Conservation (phyloP, 2,113 vertebrate genomes). For the human region DNA sequence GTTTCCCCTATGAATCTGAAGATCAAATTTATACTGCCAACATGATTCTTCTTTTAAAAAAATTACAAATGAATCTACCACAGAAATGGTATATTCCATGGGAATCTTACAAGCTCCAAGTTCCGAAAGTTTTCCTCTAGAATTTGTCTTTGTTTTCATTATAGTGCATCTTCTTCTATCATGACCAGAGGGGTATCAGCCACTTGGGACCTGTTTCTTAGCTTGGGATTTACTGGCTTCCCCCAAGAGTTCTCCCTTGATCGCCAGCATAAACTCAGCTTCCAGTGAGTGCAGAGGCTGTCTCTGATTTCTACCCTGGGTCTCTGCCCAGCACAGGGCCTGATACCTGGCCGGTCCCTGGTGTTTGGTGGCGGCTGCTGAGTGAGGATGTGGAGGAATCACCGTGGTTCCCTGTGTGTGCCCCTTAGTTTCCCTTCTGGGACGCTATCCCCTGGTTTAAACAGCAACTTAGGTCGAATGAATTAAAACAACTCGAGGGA, state of each 20-base stretch:
- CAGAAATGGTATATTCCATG: fast-evolving
- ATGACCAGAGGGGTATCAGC: background rate
- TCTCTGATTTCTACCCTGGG: background rate
- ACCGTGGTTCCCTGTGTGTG: fast-evolving
- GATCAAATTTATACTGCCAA: background rate
- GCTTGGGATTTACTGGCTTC: background rate
- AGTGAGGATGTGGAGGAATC: no score
- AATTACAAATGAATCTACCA: fast-evolving
- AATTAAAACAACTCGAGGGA: background rate
- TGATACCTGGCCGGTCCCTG: fast-evolving
- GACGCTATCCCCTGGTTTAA: background rate
- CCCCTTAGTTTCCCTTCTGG: no score
- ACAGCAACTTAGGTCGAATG: background rate
- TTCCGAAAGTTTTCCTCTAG: background rate
- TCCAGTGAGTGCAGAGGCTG: background rate
- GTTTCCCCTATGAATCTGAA: background rate
- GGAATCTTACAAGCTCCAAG: fast-evolving
- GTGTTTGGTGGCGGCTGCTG: fast-evolving
- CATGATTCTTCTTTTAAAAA: background rate
- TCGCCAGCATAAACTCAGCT: fast-evolving
- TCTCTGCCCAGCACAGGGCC: fast-evolving
- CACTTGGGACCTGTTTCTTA: fast-evolving
- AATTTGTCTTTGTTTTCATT: background rate
- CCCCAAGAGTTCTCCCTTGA: background rate
- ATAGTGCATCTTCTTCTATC: background rate